Evolutionary conservation across 2,888 invertebrate genomes (phyloP).

Genomic region (Dryadula phaetusa): DNA sequence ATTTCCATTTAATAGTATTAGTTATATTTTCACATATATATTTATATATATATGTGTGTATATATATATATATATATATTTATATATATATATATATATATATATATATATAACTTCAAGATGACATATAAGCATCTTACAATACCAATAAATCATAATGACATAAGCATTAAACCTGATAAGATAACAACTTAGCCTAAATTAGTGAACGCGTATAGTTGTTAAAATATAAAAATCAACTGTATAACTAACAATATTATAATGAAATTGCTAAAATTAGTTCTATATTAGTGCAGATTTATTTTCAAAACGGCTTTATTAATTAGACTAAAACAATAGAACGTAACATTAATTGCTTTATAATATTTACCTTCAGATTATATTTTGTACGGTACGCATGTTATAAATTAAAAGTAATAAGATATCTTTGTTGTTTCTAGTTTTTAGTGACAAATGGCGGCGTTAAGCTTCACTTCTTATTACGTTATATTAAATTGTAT

Average conservation of each 20-base stretch:
- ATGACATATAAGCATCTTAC: background rate
- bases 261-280: background rate
- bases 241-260: background rate
- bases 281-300: background rate
- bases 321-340: background rate
- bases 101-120: background rate
- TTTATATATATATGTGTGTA: too few relatives aligned
- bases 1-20: background rate
- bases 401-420: background rate
- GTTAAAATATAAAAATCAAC: slow-evolving; percentile 2
- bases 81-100: too few relatives aligned
- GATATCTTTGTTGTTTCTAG: background rate
- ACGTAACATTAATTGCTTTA: background rate
- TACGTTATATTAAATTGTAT: too few relatives aligned
- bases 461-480: too few relatives aligned
- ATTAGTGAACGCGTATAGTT: background rate
- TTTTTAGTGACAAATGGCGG: background rate
- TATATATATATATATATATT: too few relatives aligned
- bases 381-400: background rate
- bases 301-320: background rate
- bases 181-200: slow-evolving; percentile 4
- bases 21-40: too few relatives aligned
- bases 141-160: background rate
- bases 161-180: background rate
- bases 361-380: slow-evolving; percentile 4